Base-by-base conservation (phyloP, 2,888 invertebrate species). In the Nudaria mundana region DNA sequence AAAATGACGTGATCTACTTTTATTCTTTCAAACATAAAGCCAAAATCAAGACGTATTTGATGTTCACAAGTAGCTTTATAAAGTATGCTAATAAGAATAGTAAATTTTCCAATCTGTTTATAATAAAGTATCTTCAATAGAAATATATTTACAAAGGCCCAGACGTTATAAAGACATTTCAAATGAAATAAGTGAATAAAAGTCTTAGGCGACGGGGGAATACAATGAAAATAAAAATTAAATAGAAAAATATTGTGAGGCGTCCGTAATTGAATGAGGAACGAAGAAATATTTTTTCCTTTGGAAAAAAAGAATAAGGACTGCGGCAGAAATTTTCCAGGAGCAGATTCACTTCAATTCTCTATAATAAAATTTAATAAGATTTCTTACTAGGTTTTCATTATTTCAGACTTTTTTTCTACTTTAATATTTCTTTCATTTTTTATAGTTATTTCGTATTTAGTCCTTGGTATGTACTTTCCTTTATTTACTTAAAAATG, bases 191-290 rank as follows among this genome's bases (percentile, higher is more conserved):
- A 77, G 62, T 66, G 62, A 68, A 71, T 71, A 66, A 70, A 67
- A 61, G 51, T 56, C 53, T 39, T 52, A 12, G 40, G 54, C 63
- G 54, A 52, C 57, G 53, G 50, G 29, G 33, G 44, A 51, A 53
- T 64, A 85, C 84, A 86, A 86, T 85, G 70, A 77, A 68, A 82
- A 81, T 78, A 80, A 80, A 78, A 81, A 79, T 78, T 80, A 74
- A 82, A 81, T 80, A 80, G 72, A 85, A 71, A 58, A 86, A 85
- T 82, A 84, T 83, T 82, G 81, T 83, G 79, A 74, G 71, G 72
- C 66, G 62, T 35, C 66, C 41, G 75, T 85, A 85, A 85, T 82
- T 72, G 65, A 76, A 87, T 86, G 69, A 82, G 57, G 63, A 66
- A 64, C 56, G 72, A 56, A 56, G 73, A 71, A 71, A 65, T 58